Evolutionary conservation across 2,888 invertebrate species (phyloP), one percentile per base, ranked within the genome.

Genomic region (Heliconius charithonia): DNA sequence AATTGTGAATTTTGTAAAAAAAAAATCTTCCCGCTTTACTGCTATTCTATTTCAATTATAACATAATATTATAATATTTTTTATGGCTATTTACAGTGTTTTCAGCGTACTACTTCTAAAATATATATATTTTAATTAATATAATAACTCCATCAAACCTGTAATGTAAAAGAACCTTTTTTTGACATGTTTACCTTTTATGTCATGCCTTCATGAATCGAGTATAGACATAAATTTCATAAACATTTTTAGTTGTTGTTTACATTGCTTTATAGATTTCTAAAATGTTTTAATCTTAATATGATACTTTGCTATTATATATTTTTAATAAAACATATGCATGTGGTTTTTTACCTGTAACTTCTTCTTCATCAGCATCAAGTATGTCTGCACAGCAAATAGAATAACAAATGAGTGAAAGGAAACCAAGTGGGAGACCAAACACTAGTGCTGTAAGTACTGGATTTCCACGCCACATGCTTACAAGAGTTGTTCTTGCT

Each of bases 311-410:
- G 10, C n/a, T 59, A 10, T n/a, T 10, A 3, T n/a, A 9, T 59
- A 10, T 59, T n/a, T 59, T 59, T 59, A 59, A 59, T n/a, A n/a
- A 10, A 10, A n/a, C 3, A 56, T 22, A 59, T n/a, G 3, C n/a
- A n/a, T n/a, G 4, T 65, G 22, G 12, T 32, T 32, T 67, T 37
- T 82, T 89, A 94, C 94, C 94, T 87, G 87, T 81, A 29, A 84
- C 81, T 81, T 97, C 97, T 77, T 97, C 97, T 78, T 98, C 98
- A 70, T 97, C 97, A 1, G 98, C 98, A 89, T 99, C 99, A 83
- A 99, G 94, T 86, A 99, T 98, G 90, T 99, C 99, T 76, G 98
- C 97, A 89, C 99, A 99, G 92, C 98, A 99, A 82, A 99, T 97
- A 2, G 99, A 98, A 91, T 99, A 99, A 89, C 98, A 97, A 85